phyloP scores from a whole-genome alignment of 2,888 invertebrate species.

The Zygothrica quintamaculata region DNA sequence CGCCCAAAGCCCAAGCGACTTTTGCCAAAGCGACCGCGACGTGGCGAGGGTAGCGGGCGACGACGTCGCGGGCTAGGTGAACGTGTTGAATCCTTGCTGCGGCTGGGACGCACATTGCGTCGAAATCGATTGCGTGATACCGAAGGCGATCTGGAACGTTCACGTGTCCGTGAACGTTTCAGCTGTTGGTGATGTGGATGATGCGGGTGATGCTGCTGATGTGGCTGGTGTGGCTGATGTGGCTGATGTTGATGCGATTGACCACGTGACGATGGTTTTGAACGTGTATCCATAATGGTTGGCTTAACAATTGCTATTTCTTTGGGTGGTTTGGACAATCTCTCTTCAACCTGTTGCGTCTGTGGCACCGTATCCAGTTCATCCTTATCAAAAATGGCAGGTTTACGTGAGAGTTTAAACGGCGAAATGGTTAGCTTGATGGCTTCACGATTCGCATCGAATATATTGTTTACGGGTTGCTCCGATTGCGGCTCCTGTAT shows the following conservation, averaged over 20 bases:
- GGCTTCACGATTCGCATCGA: conserved; percentile 82
- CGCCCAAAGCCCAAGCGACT: conserved; percentile 18
- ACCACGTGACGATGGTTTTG: conserved; percentile 31
- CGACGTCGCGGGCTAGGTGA: conserved; percentile 65
- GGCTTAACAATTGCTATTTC: conserved; percentile 83
- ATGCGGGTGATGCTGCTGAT: conserved; percentile 12
- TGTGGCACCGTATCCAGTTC: conserved; percentile 39
- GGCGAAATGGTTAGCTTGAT: conserved; percentile 83
- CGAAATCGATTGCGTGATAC: conserved; percentile 51
- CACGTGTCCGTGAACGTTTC: conserved; percentile 40
- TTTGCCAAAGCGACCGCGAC: conserved; percentile 57
- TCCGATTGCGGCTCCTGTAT: conserved; percentile 9
- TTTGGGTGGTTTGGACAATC: conserved; percentile 74
- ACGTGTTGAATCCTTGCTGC: conserved; percentile 49
- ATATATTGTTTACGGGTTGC: conserved; percentile 75
- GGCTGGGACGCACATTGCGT: conserved; percentile 42
- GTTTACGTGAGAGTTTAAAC: conserved; percentile 76
- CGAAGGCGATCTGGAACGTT: conserved; percentile 56
- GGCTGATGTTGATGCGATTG: no score
- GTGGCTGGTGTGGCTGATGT: conserved; percentile 1
- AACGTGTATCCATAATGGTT: conserved; percentile 77
- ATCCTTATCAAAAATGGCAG: conserved; percentile 72
- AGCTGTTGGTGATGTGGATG: conserved; percentile 15
- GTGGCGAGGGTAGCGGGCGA: conserved; percentile 54
- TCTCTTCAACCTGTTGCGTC: conserved; percentile 60